Conservation (phyloP, 2,797 vertebrate genomes). For the Echeneis naucrates region DNA sequence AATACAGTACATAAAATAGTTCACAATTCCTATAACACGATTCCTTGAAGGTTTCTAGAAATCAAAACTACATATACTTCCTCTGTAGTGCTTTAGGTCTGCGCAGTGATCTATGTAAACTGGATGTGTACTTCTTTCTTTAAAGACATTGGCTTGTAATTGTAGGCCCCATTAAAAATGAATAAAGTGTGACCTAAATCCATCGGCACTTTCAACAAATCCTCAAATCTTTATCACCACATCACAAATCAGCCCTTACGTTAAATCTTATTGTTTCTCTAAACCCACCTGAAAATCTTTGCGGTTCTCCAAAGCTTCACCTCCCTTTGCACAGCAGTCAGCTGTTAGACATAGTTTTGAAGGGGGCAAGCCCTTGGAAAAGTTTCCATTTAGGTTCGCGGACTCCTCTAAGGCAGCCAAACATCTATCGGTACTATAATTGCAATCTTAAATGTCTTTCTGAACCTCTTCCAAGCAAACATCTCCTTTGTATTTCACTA, state of each 20-base stretch:
- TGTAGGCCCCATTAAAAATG: slow-evolving; percentile 54
- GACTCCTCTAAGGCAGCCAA: slow-evolving; percentile 36
- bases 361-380: slow-evolving; percentile 40
- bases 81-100: slow-evolving; percentile 58
- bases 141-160: slow-evolving; percentile 60
- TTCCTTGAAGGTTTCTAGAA: slow-evolving; percentile 57
- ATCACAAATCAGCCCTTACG: slow-evolving; percentile 30
- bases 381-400: slow-evolving; percentile 35
- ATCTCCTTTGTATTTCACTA: slow-evolving; percentile 27
- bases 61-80: slow-evolving; percentile 62
- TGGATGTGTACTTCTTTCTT: slow-evolving; percentile 53
- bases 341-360: slow-evolving; percentile 43
- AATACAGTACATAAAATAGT: slow-evolving; percentile 72
- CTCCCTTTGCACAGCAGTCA: slow-evolving; percentile 46
- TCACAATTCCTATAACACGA: slow-evolving; percentile 55
- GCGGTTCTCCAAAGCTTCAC: slow-evolving; percentile 45
- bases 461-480: slow-evolving; percentile 22
- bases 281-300: slow-evolving; percentile 36
- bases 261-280: slow-evolving; percentile 34
- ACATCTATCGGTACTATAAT: slow-evolving; percentile 41
- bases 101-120: slow-evolving; percentile 63
- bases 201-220: slow-evolving; percentile 65
- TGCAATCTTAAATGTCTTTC: slow-evolving; percentile 23
- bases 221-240: slow-evolving; percentile 50
- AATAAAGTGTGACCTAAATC: slow-evolving; percentile 56